Evolutionary conservation across 2,113 vertebrate species (phyloP), one percentile per base, ranked within the genome.

Genomic region (Galbula dea): DNA sequence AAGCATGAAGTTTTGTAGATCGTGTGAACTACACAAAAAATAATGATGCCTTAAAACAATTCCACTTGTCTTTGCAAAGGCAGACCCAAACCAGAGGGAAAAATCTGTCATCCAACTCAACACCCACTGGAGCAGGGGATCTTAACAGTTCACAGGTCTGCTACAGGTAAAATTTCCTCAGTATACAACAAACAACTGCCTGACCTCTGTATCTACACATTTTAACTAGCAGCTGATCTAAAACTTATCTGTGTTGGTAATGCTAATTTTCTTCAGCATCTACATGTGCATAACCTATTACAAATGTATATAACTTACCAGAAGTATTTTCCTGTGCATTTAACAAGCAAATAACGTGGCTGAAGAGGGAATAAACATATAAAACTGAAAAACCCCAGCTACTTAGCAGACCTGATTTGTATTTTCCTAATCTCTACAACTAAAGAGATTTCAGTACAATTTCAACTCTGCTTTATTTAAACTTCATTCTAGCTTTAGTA

Each of bases 401-500:
- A 69, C 41, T 93, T 92, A 73, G 61, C 69, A 48, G 69, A 85
- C 41, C n/a, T 32, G 34, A 92, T 94, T 83, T 90, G 57, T 77
- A 88, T 65, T 93, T 94, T 97, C 81, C 92, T 83, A 96, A 93
- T 88, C 80, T 92, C 90, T 94, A 86, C 88, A 94, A 83, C 36
- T 79, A 93, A 87, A 87, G 34, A 75, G 41, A 92, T 75, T 93
- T 95, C 69, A 82, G 78, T 71, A 89, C 63, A 73, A 88, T 90
- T 94, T 79, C 58, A 84, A 87, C 69, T 96, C 79, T 15, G 11
- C 94, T 97, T 97, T 96, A 91, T 96, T 95, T 94, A 91, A 94
- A 96, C 97, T 97, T 91, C 91, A 94, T 76, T 95, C 89, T 71
- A 68, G 79, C 55, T 90, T 97, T 96, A 98, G 95, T 96, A 98